Percentiles rank a stretch among this genome's conserved stretches.
phyloP scores from a whole-genome alignment of 2,113 vertebrate species.

The Chaetodon auriga region DNA sequence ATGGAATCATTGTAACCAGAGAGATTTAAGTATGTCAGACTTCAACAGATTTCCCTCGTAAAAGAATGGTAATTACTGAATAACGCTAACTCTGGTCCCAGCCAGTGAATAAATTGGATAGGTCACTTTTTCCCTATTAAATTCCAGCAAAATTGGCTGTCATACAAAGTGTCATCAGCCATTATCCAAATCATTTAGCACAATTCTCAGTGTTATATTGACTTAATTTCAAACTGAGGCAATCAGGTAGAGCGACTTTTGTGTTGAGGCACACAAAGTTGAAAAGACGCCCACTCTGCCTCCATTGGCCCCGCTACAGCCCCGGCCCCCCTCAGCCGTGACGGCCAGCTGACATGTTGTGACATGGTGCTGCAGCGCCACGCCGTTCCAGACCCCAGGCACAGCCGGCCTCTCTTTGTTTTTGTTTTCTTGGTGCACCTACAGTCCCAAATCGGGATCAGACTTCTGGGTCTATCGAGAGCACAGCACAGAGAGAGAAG shows the following conservation, averaged over 20 bases:
- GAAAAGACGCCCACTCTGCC: conserved; percentile 85
- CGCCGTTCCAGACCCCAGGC: conserved; percentile 85
- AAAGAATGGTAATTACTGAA: background rate
- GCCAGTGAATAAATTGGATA: background rate
- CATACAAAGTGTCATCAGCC: background rate
- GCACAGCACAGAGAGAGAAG: background rate
- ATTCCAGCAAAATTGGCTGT: background rate
- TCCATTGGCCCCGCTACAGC: conserved; percentile 39
- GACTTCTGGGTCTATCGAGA: conserved; percentile 12
- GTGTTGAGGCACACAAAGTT: conserved; percentile 78
- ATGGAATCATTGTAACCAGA: too few species aligned
- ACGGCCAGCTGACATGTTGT: conserved; percentile 90
- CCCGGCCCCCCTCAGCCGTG: conserved; percentile 80
- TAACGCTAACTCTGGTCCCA: background rate
- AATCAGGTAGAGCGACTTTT: conserved; percentile 77
- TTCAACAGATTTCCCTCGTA: too few species aligned
- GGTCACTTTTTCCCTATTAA: background rate
- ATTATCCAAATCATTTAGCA: conserved; percentile 7
- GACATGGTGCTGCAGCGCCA: conserved; percentile 84
- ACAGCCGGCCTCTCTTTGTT: conserved; percentile 21
- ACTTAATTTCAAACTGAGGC: conserved; percentile 67
- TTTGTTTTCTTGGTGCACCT: conserved; percentile 4
- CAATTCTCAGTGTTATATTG: conserved; percentile 50
- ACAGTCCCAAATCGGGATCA: background rate
- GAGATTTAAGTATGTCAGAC: too few species aligned